Base-by-base conservation (phyloP, 2,113 vertebrate genomes). In the Bubalus kerabau region DNA sequence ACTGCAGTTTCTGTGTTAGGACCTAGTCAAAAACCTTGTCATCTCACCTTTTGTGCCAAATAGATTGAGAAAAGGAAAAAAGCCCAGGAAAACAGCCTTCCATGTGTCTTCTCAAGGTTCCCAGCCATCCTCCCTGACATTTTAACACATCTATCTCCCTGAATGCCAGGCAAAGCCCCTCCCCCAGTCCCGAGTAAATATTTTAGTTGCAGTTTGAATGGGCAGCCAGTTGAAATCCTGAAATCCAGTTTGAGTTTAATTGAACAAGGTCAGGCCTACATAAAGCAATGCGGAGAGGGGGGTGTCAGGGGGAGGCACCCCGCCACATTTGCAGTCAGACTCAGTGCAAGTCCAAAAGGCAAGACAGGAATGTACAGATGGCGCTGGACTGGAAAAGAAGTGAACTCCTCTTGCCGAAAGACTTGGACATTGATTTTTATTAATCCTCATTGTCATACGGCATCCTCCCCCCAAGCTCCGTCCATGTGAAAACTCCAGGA, bases 41-140 rank as follows among this genome's bases (percentile, higher is more conserved):
- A 87, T 94, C 86, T 97, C 91, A 97, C 96, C 98, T 98, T 98
- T 91, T 95, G 86, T 90, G 97, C 97, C 94, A 98, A 87, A 93
- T 7, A 97, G 40, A 89, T n/a, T 54, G 93, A 86, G 95, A 96
- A 36, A 95, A 50, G 59, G 32, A 50, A 54, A 74, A 96, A 74
- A 46, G 48, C 23, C 1, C 89, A 95, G 84, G 82, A 94, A 95
- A 91, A 81, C 24, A 92, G 94, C 52, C 91, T 80, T 59, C 50
- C 96, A 50, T 89, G 40, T 91, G 94, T 62, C 84, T 97, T 84
- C 67, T 94, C 28, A 52, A 81, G 95, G 57, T 48, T 62, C 85
- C 90, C 62, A 83, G 91, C 28, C 74, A 83, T 83, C 59, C 71
- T 83, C n/a, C 54, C 59, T 86, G 90, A 83, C 84, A 59, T 89